Percentiles rank a stretch among this genome's conserved stretches.
These are phyloP conservation scores for Trichacis sp. DNA, from an alignment of 2,888 invertebrate species.

Conservation along the genomic window DNA sequence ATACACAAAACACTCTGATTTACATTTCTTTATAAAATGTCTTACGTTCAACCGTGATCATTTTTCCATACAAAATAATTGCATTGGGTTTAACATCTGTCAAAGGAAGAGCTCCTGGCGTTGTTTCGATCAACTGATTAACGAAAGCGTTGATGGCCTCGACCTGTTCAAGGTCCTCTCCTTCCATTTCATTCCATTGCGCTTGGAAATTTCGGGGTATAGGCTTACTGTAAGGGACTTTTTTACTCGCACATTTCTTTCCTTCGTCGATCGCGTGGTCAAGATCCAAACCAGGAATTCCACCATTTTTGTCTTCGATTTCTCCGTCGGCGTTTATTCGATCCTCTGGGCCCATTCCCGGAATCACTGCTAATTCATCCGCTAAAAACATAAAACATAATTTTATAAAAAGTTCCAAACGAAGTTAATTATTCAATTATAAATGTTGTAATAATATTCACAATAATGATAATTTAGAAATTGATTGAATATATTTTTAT, in stretches of 20 bases:
- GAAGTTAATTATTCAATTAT: too few species aligned
- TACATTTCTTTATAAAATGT: slow-evolving; percentile 29
- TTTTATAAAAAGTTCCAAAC: too few species aligned
- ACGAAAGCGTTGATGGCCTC: slow-evolving; percentile 76
- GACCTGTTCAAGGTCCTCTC: slow-evolving; percentile 65
- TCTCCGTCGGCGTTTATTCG: slow-evolving; percentile 77
- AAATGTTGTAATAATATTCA: too few species aligned
- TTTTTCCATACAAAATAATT: slow-evolving; percentile 86
- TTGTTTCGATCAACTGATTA: slow-evolving; percentile 81
- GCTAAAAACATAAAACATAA: slow-evolving; percentile 63
- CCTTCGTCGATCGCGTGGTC: slow-evolving; percentile 79
- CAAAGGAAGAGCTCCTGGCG: slow-evolving; percentile 83
- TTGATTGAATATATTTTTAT: too few species aligned
- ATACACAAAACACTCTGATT: too few species aligned
- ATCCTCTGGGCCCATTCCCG: slow-evolving; percentile 99
- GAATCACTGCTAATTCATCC: slow-evolving; percentile 86
- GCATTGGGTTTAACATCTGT: slow-evolving; percentile 84
- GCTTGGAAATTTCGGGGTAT: slow-evolving; percentile 96
- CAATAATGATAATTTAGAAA: too few species aligned
- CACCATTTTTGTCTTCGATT: slow-evolving; percentile 66
- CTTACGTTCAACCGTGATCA: slow-evolving; percentile 81
- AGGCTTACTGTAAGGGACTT: slow-evolving; percentile 94
- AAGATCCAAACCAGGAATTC: slow-evolving; percentile 89
- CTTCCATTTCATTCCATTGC: slow-evolving; percentile 90
- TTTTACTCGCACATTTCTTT: slow-evolving; percentile 77